These are phyloP conservation scores for Arctocebus calabarensis DNA, from an alignment of 2,797 vertebrate genomes.

Conservation along the genomic window DNA sequence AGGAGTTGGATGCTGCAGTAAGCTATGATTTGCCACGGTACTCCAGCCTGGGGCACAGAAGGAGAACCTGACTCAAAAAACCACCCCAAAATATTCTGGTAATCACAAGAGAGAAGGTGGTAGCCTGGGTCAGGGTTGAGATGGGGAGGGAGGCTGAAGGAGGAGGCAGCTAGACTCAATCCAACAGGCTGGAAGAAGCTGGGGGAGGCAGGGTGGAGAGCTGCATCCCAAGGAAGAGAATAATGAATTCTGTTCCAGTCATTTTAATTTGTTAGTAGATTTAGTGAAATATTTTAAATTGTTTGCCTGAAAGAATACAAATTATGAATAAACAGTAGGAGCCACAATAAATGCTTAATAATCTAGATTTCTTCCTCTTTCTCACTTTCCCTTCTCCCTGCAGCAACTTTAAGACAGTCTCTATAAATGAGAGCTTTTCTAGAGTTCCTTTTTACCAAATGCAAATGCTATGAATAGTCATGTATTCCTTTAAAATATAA, in stretches of 20 bases:
- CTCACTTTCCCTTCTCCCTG: neutral
- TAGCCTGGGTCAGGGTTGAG: neutral
- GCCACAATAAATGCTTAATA: neutral
- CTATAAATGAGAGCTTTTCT: neutral
- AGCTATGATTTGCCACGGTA: neutral
- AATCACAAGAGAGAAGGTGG: neutral
- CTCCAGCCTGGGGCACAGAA: neutral
- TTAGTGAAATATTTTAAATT: conserved; percentile 27
- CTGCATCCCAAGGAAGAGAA: neutral
- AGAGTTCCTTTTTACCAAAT: conserved; percentile 14
- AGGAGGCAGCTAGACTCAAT: neutral
- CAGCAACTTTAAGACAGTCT: neutral
- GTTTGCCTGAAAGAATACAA: conserved; percentile 26
- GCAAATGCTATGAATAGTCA: conserved; percentile 17
- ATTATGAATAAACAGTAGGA: neutral
- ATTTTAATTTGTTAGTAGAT: neutral
- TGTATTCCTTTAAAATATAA: conserved; percentile 34
- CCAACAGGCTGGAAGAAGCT: neutral
- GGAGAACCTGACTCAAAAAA: neutral
- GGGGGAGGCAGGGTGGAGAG: neutral
- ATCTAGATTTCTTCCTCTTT: neutral
- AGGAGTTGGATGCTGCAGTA: neutral
- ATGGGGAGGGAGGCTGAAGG: fast-evolving
- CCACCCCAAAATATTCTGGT: neutral
- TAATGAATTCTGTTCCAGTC: neutral